These are phyloP conservation scores for Antechinus stuartii DNA, from an alignment of 2,113 vertebrate species.

Conservation along the genomic window DNA sequence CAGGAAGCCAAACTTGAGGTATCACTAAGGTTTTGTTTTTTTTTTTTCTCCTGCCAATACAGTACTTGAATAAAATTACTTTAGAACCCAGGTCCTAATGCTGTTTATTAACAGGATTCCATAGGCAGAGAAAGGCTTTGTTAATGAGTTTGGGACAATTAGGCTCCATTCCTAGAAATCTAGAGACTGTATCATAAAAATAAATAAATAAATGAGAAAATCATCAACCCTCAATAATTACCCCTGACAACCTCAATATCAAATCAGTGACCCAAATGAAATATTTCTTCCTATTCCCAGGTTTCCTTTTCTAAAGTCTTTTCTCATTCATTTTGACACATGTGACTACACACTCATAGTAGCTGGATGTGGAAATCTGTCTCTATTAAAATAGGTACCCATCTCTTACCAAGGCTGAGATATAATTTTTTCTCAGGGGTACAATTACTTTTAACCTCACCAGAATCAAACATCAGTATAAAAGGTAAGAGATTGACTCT, in stretches of 20 bases:
- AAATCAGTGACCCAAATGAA: constrained; percentile 37
- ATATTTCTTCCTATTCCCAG: constrained; percentile 5
- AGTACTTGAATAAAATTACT: constrained; percentile 61
- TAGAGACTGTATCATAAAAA: background rate
- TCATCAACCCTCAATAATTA: constrained; percentile 19
- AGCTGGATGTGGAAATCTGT: constrained; percentile 36
- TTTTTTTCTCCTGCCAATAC: constrained; percentile 36
- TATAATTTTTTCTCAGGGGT: constrained; percentile 31
- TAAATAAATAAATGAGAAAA: constrained; percentile 17
- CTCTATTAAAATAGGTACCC: constrained; percentile 21
- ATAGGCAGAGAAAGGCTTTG: background rate
- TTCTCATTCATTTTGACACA: constrained; percentile 23
- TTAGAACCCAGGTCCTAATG: constrained; percentile 47
- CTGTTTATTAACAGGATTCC: constrained; percentile 41
- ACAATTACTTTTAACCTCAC: constrained; percentile 8
- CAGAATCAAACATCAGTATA: background rate
- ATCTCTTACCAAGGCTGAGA: background rate
- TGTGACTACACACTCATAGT: background rate
- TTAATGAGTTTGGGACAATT: constrained; percentile 41
- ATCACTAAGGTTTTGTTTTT: background rate
- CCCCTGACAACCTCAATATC: constrained; percentile 40
- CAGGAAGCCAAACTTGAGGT: constrained; percentile 45
- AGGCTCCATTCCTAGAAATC: constrained; percentile 49
- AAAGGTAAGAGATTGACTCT: background rate
- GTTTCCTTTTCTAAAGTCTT: constrained; percentile 19